Evolutionary conservation across 2,113 vertebrate species (phyloP).

Genomic region (Salvelinus alpinus): DNA sequence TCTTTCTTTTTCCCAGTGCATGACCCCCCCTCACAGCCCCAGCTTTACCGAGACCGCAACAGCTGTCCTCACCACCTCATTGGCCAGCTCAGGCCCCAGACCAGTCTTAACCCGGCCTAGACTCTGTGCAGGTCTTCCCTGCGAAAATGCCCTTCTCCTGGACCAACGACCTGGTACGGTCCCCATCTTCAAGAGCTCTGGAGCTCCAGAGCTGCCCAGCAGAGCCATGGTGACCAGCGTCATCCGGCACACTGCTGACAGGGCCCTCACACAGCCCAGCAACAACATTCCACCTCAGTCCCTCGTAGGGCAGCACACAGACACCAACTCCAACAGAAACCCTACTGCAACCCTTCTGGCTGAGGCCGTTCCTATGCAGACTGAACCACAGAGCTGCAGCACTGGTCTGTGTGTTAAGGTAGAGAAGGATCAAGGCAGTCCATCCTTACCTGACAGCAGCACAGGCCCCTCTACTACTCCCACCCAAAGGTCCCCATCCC

Average conservation of each 20-base stretch:
- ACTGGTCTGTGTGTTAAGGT: slow-evolving; percentile 4
- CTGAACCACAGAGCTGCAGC: slow-evolving; percentile 36
- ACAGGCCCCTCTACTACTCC: slow-evolving; percentile 56
- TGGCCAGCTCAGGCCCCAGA: slow-evolving; percentile 67
- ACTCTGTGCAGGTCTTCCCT: slow-evolving; percentile 49
- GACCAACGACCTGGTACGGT: slow-evolving; percentile 32
- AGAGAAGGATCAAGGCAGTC: slow-evolving; percentile 34
- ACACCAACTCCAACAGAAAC: neutral
- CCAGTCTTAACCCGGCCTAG: slow-evolving; percentile 48
- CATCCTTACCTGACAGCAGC: slow-evolving; percentile 46
- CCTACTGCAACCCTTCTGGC: neutral
- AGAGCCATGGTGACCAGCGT: slow-evolving; percentile 84
- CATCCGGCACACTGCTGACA: slow-evolving; percentile 85
- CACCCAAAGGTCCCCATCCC: slow-evolving; percentile 51
- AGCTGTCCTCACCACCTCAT: slow-evolving; percentile 60
- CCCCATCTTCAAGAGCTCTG: slow-evolving; percentile 33
- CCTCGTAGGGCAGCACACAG: slow-evolving; percentile 28
- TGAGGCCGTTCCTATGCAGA: slow-evolving; percentile 33
- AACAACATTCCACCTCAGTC: slow-evolving; percentile 47
- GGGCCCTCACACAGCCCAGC: slow-evolving; percentile 42
- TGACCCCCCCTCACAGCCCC: slow-evolving; percentile 96
- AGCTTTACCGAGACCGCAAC: slow-evolving; percentile 80
- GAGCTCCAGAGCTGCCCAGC: slow-evolving; percentile 53
- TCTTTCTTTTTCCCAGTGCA: slow-evolving; percentile 78
- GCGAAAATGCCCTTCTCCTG: neutral